Conservation (phyloP, 23 tunicate species). For the Aplidium turbinatum region DNA sequence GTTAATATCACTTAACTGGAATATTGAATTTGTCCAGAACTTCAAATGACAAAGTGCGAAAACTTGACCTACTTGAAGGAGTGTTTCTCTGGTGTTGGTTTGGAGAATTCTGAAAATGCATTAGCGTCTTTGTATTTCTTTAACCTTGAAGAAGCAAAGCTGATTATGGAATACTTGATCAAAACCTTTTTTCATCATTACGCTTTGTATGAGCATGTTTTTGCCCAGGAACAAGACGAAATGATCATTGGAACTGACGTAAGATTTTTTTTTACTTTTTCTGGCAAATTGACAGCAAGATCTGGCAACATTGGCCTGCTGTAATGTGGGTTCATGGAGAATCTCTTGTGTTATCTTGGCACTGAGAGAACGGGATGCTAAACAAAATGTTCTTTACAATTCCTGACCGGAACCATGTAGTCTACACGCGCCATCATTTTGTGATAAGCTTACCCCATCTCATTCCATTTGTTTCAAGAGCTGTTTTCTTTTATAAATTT, state of each 20-base stretch:
- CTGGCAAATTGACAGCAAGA: too few species aligned
- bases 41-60: constrained; percentile 50
- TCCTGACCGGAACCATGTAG: too few species aligned
- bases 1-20: too few species aligned
- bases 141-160: constrained; percentile 79
- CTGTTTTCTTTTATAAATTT: too few species aligned
- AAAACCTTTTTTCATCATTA: constrained; percentile 80
- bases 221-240: constrained; percentile 79
- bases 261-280: background rate
- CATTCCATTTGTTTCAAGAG: too few species aligned
- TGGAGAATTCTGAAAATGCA: constrained; percentile 65
- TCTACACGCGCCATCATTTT: too few species aligned
- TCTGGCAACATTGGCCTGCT: too few species aligned
- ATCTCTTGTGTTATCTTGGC: too few species aligned
- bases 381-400: too few species aligned
- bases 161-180: constrained; percentile 74
- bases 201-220: constrained; percentile 52
- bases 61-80: constrained; percentile 67
- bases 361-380: too few species aligned
- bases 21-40: constrained; percentile 43
- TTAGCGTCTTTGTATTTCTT: constrained; percentile 80
- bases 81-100: constrained; percentile 81
- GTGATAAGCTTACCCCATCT: too few species aligned
- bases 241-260: constrained; percentile 79
- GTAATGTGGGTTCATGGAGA: too few species aligned